Conservation (phyloP, 1,140 invertebrate species). For the Penaeus indicus region DNA sequence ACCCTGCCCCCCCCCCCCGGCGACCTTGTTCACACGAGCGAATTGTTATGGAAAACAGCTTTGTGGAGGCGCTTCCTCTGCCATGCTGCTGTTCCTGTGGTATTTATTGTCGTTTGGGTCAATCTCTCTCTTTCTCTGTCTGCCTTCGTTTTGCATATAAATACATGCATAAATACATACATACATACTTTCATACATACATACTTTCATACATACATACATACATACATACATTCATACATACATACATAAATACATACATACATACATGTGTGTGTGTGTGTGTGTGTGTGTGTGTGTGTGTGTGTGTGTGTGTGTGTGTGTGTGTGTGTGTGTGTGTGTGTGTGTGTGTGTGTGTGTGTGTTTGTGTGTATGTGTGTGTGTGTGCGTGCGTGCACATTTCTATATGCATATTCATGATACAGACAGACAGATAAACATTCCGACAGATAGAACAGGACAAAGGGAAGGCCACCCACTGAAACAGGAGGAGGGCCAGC, state of each 20-base stretch:
- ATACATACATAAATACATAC: neutral
- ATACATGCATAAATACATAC: neutral
- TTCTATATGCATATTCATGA: neutral
- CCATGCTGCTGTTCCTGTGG: too few relatives aligned
- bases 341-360: neutral
- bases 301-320: neutral
- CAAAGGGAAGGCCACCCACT: too few relatives aligned
- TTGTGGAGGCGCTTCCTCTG: too few relatives aligned
- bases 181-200: neutral
- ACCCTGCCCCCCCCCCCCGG: too few relatives aligned
- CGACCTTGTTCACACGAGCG: too few relatives aligned
- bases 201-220: neutral
- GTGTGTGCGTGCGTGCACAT: neutral
- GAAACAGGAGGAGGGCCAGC: too few relatives aligned
- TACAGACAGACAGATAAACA: neutral
- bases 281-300: slow-evolving; percentile 12
- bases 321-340: slow-evolving; percentile 24
- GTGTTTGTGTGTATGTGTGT: neutral
- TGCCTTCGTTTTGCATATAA: neutral
- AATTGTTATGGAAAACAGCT: too few relatives aligned
- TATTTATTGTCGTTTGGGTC: neutral
- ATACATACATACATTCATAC: neutral
- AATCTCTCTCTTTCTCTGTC: neutral
- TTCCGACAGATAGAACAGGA: neutral
- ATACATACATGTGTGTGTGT: slow-evolving; percentile 6